Evolutionary conservation across 2,113 vertebrate species (phyloP), one percentile per base, ranked within the genome.

Genomic region (Cygnus buccinator): DNA sequence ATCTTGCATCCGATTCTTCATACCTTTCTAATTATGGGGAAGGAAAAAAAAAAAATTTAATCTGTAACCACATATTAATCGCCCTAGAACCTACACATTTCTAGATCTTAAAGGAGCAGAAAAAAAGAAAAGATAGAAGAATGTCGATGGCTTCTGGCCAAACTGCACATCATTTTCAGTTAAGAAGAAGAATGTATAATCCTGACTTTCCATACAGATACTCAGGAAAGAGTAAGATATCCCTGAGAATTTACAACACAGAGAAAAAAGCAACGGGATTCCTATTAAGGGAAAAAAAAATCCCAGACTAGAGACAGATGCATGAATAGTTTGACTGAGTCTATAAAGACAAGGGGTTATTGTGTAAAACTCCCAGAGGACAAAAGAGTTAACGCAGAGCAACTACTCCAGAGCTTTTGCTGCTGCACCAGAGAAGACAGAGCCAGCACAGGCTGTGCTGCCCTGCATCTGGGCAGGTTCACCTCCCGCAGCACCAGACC

Each of bases 1-100:
- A 87, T 97, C 95, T 96, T 94, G 91, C 41, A 94, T 93, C 95
- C 59, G 79, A 95, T 96, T 95, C 74, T 91, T 95, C 95, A 54
- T 86, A 91, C 94, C 90, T 91, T 96, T 87, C 89, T 96, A 93
- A 95, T 92, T 79, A 95, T 70, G 62, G 90, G 71, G 58, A 90
- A 96, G 92, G 68, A 57, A 65, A 3, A 0, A 28, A 52, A 55
- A 8, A 52, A 23, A 4, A 65, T 78, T 73, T 91, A 79, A 88
- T 96, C 87, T 91, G 41, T 59, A 92, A 68, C 68, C 73, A 81
- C 57, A 75, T 70, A 88, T 76, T 76, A 86, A 93, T 94, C 72
- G 61, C 26, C 68, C 37, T 84, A 95, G 70, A 95, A 95, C 62
- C 58, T 93, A 80, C 33, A 82, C 20, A 33, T 89, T 92, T 89